Percentiles rank a stretch among this genome's conserved stretches.
Evolutionary conservation across 2,797 vertebrate genomes (phyloP).

Genomic region (Chiroxiphia lanceolata): DNA sequence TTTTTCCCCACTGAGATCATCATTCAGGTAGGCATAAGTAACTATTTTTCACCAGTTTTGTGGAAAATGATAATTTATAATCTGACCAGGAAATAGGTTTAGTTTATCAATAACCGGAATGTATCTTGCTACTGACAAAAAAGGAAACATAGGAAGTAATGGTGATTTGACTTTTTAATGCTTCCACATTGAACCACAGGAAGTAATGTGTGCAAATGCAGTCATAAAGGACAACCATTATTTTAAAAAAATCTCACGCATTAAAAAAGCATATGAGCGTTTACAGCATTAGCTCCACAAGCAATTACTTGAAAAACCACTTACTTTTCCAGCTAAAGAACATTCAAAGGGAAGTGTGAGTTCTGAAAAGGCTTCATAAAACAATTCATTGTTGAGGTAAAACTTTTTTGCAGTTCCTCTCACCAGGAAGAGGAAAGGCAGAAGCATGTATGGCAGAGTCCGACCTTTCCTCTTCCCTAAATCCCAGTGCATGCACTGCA

Average conservation of each 20-base stretch:
- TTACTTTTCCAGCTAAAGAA: not conserved
- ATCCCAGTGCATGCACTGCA: not conserved
- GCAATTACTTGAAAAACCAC: not conserved
- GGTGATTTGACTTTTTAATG: not conserved
- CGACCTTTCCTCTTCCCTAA: not conserved
- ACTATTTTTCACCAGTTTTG: not conserved
- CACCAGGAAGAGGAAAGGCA: not conserved
- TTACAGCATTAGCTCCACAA: not conserved
- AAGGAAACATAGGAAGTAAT: not conserved
- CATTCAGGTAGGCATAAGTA: not conserved
- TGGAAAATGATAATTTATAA: not conserved
- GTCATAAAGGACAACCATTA: not conserved
- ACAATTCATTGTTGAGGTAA: not conserved
- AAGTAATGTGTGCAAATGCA: not conserved
- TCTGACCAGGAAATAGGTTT: not conserved
- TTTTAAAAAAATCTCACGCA: not conserved
- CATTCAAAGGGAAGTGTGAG: not conserved
- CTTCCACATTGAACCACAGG: not conserved
- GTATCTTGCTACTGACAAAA: not conserved
- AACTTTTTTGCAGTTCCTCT: not conserved
- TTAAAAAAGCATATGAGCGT: not conserved
- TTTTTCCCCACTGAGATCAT: not conserved
- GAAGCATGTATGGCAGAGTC: rapidly evolving
- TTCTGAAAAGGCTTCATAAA: not conserved
- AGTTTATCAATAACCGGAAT: not conserved